Percentiles rank a stretch among this genome's conserved stretches.
phyloP scores from a whole-genome alignment of 2,888 invertebrate genomes.

The Protophormia terraenovae region DNA sequence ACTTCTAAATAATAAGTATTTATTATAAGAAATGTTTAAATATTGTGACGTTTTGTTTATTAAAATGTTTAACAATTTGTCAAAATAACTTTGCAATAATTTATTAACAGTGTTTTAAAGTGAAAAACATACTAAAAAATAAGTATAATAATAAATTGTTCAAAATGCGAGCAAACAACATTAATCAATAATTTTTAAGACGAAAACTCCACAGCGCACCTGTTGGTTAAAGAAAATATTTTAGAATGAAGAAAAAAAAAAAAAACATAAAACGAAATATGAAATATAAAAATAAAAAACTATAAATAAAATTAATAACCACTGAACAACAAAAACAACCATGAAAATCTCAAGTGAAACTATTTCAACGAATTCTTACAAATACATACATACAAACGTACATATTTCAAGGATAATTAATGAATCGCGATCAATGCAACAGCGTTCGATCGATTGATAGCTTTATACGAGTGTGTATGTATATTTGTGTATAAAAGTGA shows the following conservation, averaged over 20 bases:
- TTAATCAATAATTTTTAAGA: conserved; percentile 34
- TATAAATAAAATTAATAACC: conserved; percentile 48
- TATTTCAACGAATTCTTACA: conserved; percentile 38
- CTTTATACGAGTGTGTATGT: conserved; percentile 4
- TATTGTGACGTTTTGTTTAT: neutral
- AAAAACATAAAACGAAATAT: neutral
- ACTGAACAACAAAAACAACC: conserved; percentile 39
- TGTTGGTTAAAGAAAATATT: conserved; percentile 44
- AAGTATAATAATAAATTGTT: conserved; percentile 29
- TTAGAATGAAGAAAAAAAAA: conserved; percentile 4
- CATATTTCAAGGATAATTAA: conserved; percentile 75
- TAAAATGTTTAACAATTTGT: conserved; percentile 34
- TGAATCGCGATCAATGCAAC: conserved; percentile 76
- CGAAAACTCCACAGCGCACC: conserved; percentile 42
- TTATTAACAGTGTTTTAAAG: conserved; percentile 25
- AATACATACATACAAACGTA: conserved; percentile 67
- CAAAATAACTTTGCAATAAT: conserved; percentile 5
- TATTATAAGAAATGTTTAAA: neutral
- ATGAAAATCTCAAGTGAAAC: conserved; percentile 32
- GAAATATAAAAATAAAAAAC: neutral
- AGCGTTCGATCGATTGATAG: conserved; percentile 69
- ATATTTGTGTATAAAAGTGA: neutral
- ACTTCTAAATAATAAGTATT: no score
- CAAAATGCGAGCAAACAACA: conserved; percentile 37
- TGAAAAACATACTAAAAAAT: conserved; percentile 32